These are phyloP conservation scores for Neria commutata DNA, from an alignment of 2,888 invertebrate species.

Conservation along the genomic window DNA sequence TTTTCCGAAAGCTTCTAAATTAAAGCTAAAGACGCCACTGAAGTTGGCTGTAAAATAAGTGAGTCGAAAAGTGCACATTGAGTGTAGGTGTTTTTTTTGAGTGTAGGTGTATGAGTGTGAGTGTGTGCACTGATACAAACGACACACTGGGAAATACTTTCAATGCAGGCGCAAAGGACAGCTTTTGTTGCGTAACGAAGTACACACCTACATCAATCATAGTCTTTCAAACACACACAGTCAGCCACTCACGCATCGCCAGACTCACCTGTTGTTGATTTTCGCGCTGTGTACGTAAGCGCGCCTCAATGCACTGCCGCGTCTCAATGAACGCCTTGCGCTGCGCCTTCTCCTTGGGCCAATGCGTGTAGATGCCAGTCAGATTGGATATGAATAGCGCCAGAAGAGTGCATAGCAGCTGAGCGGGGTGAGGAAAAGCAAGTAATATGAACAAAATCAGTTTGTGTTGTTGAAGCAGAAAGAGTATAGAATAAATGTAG, in stretches of 20 bases:
- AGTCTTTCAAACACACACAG: constrained; percentile 6
- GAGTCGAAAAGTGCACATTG: too few species aligned
- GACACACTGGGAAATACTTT: neutral
- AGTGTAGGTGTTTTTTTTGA: too few species aligned
- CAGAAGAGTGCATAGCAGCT: constrained; percentile 63
- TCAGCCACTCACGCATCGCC: neutral
- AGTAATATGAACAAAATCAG: too few species aligned
- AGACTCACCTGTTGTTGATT: constrained; percentile 89
- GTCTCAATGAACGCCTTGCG: constrained; percentile 93
- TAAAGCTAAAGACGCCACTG: too few species aligned
- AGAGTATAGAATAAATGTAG: constrained; percentile 3
- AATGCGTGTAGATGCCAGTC: constrained; percentile 88
- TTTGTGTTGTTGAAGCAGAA: too few species aligned
- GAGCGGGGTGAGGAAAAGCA: constrained; percentile 12
- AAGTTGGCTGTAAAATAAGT: too few species aligned
- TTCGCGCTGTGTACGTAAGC: constrained; percentile 87
- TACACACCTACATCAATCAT: neutral
- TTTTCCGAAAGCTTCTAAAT: too few species aligned
- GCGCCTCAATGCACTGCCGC: constrained; percentile 89
- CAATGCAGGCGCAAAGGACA: neutral
- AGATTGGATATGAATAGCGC: constrained; percentile 80
- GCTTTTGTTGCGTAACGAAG: neutral
- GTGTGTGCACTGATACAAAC: too few species aligned
- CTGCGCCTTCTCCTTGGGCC: constrained; percentile 88
- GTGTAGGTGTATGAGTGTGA: too few species aligned